These are phyloP conservation scores for Petrosia ficiformis DNA, from an alignment of 37 sponge, comb jelly and placozoan species.

Conservation along the genomic window DNA sequence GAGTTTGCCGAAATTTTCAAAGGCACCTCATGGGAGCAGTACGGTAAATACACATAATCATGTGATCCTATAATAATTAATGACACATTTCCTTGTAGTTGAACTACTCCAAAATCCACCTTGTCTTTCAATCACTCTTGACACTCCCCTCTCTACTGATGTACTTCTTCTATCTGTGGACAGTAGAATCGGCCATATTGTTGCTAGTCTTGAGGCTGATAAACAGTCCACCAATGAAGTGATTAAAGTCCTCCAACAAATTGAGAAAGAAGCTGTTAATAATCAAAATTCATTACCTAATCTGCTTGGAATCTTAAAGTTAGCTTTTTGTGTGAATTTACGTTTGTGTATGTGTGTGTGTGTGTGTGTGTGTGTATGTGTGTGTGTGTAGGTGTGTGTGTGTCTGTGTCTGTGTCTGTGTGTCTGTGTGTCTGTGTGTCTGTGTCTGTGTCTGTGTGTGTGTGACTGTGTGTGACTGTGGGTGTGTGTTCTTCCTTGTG, in stretches of 20 bases:
- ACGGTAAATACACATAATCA: constrained; percentile 16
- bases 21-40: constrained; percentile 37
- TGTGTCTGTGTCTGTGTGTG: too few species aligned
- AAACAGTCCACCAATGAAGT: not conserved
- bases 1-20: constrained; percentile 6
- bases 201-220: constrained; percentile 24
- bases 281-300: constrained; percentile 10
- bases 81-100: too few species aligned
- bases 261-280: constrained; percentile 31
- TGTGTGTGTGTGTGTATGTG: too few species aligned
- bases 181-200: constrained; percentile 43
- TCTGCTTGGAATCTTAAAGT: constrained; percentile 43
- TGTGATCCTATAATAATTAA: too few species aligned
- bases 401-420: too few species aligned
- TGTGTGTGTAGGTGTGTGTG: too few species aligned
- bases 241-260: constrained; percentile 29
- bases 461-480: too few species aligned
- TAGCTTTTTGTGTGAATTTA: too few species aligned
- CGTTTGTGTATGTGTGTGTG: too few species aligned
- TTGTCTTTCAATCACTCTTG: not conserved
- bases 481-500: too few species aligned
- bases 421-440: too few species aligned
- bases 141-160: not conserved
- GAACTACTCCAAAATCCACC: not conserved
- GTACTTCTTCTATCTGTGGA: constrained; percentile 40